These are phyloP conservation scores for Dendrolimus pini DNA, from an alignment of 2,888 invertebrate genomes.

Conservation along the genomic window DNA sequence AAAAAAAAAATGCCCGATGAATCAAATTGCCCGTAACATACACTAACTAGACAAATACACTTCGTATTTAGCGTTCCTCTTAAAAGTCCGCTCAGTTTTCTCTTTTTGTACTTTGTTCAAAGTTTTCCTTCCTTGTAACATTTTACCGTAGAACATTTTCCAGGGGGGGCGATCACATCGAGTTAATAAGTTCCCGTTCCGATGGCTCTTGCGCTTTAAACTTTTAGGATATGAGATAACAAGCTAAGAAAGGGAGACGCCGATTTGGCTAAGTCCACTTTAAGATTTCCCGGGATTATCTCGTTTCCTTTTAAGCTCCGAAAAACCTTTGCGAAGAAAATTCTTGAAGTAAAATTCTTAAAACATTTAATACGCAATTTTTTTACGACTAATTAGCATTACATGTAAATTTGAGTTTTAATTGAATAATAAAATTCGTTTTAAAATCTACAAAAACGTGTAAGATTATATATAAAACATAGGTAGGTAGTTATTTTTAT, in stretches of 20 bases:
- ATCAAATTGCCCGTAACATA: too few species aligned
- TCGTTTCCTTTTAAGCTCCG: slow-evolving; percentile 21
- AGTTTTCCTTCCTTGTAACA: slow-evolving; percentile 69
- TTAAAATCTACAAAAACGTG: too few species aligned
- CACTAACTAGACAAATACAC: slow-evolving; percentile 31
- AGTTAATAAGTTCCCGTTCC: slow-evolving; percentile 75
- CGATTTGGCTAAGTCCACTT: slow-evolving; percentile 70
- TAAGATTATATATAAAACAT: too few species aligned
- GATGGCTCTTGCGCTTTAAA: slow-evolving; percentile 74
- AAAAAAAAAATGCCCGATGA: too few species aligned
- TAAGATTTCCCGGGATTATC: slow-evolving; percentile 44
- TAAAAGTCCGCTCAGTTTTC: slow-evolving; percentile 59
- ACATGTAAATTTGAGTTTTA: too few species aligned
- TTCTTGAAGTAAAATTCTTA: not conserved
- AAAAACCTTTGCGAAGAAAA: not conserved
- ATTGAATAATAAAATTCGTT: too few species aligned
- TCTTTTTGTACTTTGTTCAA: slow-evolving; percentile 68
- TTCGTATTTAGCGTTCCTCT: slow-evolving; percentile 68
- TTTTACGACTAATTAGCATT: too few species aligned
- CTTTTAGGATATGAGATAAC: slow-evolving; percentile 76
- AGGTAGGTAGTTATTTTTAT: too few species aligned
- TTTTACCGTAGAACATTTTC: slow-evolving; percentile 69
- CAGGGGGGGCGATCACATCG: slow-evolving; percentile 68
- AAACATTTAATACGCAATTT: too few species aligned
- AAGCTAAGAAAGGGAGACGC: slow-evolving; percentile 68